Evolutionary conservation across 92 coral and sea anemone species (phyloP).

Genomic region (Paramuricea clavata): DNA sequence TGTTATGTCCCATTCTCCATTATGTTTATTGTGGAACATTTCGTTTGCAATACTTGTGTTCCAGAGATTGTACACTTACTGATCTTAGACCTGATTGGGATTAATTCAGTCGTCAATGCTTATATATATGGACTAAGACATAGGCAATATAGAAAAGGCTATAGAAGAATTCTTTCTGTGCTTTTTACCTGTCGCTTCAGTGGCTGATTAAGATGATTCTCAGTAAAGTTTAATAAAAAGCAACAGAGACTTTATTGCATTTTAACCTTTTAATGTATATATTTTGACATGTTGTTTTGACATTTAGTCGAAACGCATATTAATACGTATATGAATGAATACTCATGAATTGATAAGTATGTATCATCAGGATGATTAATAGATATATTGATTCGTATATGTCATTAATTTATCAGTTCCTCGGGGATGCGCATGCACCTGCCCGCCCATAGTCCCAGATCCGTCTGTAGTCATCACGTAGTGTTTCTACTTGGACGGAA

Average conservation of each 20-base stretch:
- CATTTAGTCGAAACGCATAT: too few relatives aligned
- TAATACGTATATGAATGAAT: background rate
- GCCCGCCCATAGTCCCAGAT: too few relatives aligned
- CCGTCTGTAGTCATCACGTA: too few relatives aligned
- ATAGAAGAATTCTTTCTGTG: background rate
- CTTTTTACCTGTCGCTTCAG: background rate
- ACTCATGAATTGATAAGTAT: too few relatives aligned
- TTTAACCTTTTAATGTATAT: background rate
- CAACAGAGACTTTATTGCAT: background rate
- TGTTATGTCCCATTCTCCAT: background rate
- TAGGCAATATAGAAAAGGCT: background rate
- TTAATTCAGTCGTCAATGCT: background rate
- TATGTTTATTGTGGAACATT: background rate
- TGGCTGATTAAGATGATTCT: background rate
- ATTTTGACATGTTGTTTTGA: background rate
- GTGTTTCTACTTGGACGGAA: too few relatives aligned
- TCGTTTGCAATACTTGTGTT: constrained; percentile 16
- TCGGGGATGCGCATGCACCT: too few relatives aligned
- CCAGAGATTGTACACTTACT: background rate
- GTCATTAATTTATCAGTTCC: too few relatives aligned
- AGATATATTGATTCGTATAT: too few relatives aligned
- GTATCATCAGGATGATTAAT: too few relatives aligned
- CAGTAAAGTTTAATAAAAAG: background rate
- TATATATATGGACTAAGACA: constrained; percentile 5
- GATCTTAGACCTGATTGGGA: constrained; percentile 2